Evolutionary conservation across 2,113 vertebrate genomes (phyloP).

Genomic region (Psilopsiagon aymara): DNA sequence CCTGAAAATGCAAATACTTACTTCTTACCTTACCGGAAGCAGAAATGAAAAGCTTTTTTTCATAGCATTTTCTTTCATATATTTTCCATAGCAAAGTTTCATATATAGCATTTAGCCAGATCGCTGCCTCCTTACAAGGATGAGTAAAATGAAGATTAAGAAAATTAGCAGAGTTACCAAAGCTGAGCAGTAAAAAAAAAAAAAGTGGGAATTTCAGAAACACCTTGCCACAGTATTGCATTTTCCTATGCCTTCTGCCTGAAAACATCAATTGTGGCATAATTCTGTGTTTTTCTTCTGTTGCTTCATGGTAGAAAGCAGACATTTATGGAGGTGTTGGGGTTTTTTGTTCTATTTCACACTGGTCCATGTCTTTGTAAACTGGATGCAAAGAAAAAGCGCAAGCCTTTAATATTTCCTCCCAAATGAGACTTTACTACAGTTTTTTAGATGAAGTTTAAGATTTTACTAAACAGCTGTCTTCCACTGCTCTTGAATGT

Average conservation of each 20-base stretch:
- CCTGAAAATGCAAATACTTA: neutral
- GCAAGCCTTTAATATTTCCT: neutral
- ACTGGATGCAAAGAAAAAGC: neutral
- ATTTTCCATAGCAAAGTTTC: neutral
- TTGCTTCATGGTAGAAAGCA: neutral
- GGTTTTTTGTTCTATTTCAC: neutral
- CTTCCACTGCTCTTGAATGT: neutral
- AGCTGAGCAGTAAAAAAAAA: neutral
- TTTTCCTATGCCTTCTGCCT: neutral
- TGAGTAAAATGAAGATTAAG: neutral
- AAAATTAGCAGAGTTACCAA: neutral
- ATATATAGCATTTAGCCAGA: neutral
- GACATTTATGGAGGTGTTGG: fast-evolving
- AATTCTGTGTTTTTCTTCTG: neutral
- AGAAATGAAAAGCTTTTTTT: neutral
- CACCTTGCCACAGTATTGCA: fast-evolving
- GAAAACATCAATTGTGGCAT: neutral
- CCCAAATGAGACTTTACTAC: neutral
- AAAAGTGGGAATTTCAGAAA: neutral
- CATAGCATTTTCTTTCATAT: neutral
- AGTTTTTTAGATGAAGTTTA: neutral
- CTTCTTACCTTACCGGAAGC: neutral
- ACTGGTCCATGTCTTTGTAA: neutral
- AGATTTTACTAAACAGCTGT: neutral
- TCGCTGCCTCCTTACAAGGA: neutral